Evolutionary conservation across 2,113 vertebrate species (phyloP).

Genomic region (Thomomys bottae): DNA sequence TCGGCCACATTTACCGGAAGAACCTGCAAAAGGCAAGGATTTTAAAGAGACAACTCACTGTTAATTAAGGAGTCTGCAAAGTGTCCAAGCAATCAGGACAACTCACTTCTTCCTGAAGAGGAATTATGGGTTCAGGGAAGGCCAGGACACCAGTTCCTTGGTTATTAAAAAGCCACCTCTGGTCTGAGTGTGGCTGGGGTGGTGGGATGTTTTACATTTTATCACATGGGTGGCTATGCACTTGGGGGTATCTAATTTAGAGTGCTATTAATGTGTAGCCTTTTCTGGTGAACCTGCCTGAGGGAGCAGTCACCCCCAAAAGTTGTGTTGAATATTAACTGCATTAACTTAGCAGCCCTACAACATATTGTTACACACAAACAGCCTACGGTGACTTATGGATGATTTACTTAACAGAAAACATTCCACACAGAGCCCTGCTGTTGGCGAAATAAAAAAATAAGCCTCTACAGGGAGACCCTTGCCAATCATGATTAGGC

Average conservation of each 20-base stretch:
- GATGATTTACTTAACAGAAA: slow-evolving; percentile 83
- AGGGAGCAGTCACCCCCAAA: slow-evolving; percentile 90
- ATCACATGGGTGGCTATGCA: slow-evolving; percentile 84
- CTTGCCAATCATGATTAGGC: slow-evolving; percentile 44
- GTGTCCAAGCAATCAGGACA: slow-evolving; percentile 42
- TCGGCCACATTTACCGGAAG: neutral
- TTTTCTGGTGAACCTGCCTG: slow-evolving; percentile 90
- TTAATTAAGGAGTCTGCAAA: slow-evolving; percentile 76
- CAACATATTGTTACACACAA: slow-evolving; percentile 80
- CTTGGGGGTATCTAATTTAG: slow-evolving; percentile 89
- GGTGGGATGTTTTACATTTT: slow-evolving; percentile 81
- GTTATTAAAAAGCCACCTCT: slow-evolving; percentile 76
- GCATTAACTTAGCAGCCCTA: slow-evolving; percentile 85
- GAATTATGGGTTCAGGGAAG: neutral
- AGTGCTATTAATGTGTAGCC: slow-evolving; percentile 95
- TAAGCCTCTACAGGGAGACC: slow-evolving; percentile 57
- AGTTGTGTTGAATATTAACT: slow-evolving; percentile 89
- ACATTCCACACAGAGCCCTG: slow-evolving; percentile 72
- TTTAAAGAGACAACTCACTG: slow-evolving; percentile 74
- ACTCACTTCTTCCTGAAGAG: slow-evolving; percentile 50
- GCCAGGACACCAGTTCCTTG: slow-evolving; percentile 50
- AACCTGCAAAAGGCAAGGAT: slow-evolving; percentile 61
- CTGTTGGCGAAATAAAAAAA: slow-evolving; percentile 63
- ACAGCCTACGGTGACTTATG: slow-evolving; percentile 81
- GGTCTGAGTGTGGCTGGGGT: slow-evolving; percentile 80